Percentiles rank a stretch among this genome's conserved stretches.
These are phyloP conservation scores for Gryllus longicercus DNA, from an alignment of 2,888 invertebrate species.

Conservation along the genomic window DNA sequence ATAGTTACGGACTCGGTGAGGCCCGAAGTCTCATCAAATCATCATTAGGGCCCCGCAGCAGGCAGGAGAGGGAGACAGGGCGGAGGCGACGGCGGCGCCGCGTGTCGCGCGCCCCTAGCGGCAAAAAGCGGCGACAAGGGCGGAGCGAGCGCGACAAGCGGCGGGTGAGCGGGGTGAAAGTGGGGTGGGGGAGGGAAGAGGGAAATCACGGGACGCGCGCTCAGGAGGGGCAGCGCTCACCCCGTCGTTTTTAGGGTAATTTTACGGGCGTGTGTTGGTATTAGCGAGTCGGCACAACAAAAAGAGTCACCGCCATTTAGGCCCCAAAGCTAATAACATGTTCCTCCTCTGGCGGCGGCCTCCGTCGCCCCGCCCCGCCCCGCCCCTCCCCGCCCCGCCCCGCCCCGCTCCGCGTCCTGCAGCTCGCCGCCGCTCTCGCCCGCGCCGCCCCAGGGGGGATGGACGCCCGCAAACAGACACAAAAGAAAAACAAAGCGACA, in stretches of 20 bases:
- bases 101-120: neutral
- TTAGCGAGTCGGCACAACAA: slow-evolving; percentile 10
- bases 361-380: too few species aligned
- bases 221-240: neutral
- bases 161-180: neutral
- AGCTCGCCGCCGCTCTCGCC: neutral
- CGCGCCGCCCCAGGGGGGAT: neutral
- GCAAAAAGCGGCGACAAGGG: neutral
- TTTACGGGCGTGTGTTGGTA: slow-evolving; percentile 17
- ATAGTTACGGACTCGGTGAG: neutral
- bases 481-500: slow-evolving; percentile 11
- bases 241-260: slow-evolving; percentile 17
- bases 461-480: neutral
- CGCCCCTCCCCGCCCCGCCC: neutral
- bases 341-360: neutral
- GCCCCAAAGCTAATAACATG: slow-evolving; percentile 17
- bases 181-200: neutral
- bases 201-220: neutral
- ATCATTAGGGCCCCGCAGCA: neutral
- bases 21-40: slow-evolving; percentile 3
- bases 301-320: slow-evolving; percentile 17
- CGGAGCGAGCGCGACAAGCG: neutral
- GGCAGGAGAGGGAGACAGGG: neutral
- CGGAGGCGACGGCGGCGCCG: neutral
- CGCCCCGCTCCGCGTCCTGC: neutral